Conservation (phyloP, 2,797 vertebrate genomes). For the Sphenopsis melanotis region DNA sequence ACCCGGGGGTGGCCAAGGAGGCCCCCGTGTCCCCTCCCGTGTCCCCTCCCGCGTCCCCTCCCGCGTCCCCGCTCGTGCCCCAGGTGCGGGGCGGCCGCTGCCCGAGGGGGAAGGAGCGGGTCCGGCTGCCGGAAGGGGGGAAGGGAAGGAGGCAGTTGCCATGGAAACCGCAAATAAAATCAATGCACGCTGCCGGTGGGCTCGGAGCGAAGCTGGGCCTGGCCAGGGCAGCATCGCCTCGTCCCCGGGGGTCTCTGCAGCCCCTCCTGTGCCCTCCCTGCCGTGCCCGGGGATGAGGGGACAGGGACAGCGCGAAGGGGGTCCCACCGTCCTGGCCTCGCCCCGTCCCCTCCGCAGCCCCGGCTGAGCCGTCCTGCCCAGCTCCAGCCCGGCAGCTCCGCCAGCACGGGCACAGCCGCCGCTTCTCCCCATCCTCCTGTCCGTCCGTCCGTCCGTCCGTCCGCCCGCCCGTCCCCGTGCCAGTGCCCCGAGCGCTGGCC, state of each 20-base stretch:
- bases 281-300: accelerated
- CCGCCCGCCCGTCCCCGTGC: background rate
- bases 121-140: background rate
- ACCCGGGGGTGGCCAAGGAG: background rate
- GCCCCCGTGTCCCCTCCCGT: accelerated
- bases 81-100: background rate
- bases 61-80: background rate
- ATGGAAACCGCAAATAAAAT: slow-evolving; percentile 56
- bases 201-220: background rate
- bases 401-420: background rate
- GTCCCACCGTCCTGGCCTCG: accelerated
- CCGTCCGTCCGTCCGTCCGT: too few relatives aligned
- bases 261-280: accelerated
- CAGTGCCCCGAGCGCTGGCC: slow-evolving; percentile 1
- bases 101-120: background rate
- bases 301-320: accelerated
- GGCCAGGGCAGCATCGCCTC: background rate
- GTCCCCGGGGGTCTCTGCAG: background rate
- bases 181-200: background rate
- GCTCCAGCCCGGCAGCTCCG: background rate
- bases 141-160: slow-evolving; percentile 42
- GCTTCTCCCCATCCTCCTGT: accelerated
- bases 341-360: background rate
- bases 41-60: background rate
- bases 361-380: accelerated